Base-by-base conservation (phyloP, 2,888 invertebrate genomes). In the Dione vanillae region DNA sequence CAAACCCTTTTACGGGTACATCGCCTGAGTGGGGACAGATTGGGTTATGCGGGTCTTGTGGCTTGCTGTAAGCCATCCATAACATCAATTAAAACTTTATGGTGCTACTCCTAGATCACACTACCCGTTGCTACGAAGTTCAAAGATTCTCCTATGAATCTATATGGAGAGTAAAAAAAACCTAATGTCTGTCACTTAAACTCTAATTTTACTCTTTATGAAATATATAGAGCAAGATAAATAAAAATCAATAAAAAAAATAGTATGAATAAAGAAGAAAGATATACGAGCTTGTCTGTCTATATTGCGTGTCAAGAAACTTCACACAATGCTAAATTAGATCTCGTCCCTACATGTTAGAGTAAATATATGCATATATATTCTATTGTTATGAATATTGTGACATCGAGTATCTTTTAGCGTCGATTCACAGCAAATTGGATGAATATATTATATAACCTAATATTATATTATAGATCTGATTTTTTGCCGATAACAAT, bases 291-390 rank as follows among this genome's bases (percentile, higher is more conserved):
- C n/a, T n/a, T 16, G 12, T 12, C 6, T 35, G 12, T 64, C 9
- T 27, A 61, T 52, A 43, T 47, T 10, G 43, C 10, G 43, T 43
- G 61, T 35, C 54, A 54, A 68, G 61, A 68, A 69, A 69, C 54
- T 52, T 19, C n/a, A 43, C 43, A 52, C 12, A 52, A 62, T 37
- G n/a, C 52, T 45, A 69, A 62, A 69, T 62, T 47, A 45, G 68
- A 69, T 69, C 35, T 37, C 35, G 62, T 62, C 62, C 45, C 11
- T 54, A 47, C 35, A 37, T 52, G 43, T 27, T 35, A 35, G 62
- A 11, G 47, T 35, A 62, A 69, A 69, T 69, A 69, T 64, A 45
- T 69, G 54, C 68, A 69, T 69, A 52, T 14, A 37, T 19, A 35
- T 61, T 61, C 54, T 20, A 40, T 69, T 64, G 61, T 69, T 64